Base-by-base conservation (phyloP, 2,797 vertebrate species). In the Melanitta fusca region DNA sequence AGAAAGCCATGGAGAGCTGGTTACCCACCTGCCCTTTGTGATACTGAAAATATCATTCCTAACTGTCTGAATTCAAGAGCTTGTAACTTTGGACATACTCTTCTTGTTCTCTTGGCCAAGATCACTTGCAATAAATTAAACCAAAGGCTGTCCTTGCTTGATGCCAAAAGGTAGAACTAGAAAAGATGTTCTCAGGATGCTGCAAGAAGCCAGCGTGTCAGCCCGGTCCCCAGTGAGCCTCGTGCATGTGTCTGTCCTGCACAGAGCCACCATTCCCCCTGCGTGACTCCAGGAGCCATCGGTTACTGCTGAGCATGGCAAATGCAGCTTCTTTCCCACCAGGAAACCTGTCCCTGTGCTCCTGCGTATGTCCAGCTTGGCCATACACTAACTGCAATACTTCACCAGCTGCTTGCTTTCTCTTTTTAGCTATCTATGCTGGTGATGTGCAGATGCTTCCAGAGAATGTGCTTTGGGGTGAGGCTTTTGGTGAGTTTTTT, bases 361-460 rank as follows among this genome's bases (percentile, higher is more conserved):
- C 7, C 30, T 6, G 2, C 0, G 0, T 27, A 11, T 24, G 20
- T 17, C 49, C 22, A 34, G 0, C 60, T 39, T 51, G 8, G 20
- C 36, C 12, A 1, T 25, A 5, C 22, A 34, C 22, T 4, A 4
- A 28, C 18, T 41, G 28, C 27, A 57, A 34, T 8, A 2, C 1
- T 1, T 70, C 28, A 19, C 1, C 57, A 22, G n/a, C 6, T 8
- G 14, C 18, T 47, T 60, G 12, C 13, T 45, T 62, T 11, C 2
- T 38, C 27, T 51, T 32, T 61, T 51, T 51, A 25, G 28, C 4
- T 3, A 20, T 65, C 2, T 19, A 3, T 22, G 3, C 15, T 38
- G 49, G 19, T 36, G 41, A 19, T 20, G 12, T n/a, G 13, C 14
- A 30, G 56, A 22, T 57, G 22, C 25, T 19, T 32, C 5, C 70